Evolutionary conservation across 2,113 vertebrate genomes (phyloP), one percentile per base, ranked within the genome.

Genomic region (Tetraodon nigroviridis): DNA sequence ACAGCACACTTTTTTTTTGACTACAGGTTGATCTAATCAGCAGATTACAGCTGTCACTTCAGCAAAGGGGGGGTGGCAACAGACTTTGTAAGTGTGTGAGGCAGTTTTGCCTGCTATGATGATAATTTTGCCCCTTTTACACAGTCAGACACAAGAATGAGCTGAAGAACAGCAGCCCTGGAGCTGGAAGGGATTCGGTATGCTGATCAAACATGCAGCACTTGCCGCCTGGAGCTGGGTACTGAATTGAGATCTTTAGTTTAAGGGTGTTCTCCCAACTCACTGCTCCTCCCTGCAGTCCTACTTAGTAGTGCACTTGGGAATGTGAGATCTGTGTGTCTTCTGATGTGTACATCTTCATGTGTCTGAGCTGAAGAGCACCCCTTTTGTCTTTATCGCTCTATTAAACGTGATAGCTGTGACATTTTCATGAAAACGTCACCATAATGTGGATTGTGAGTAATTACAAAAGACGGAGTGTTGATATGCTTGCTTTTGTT

Each of bases 351-450:
- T 67, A 64, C 63, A 65, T 64, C 58, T 73, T 68, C 61, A 61
- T 66, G 49, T 66, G 59, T 80, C 61, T 62, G 74, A 63, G 47
- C 37, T 37, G 61, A 73, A 61, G 65, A 59, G 58, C 44, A 70
- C 75, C 64, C 22, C 55, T 61, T 55, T 64, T 74, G 67, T 76
- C 62, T 73, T 68, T 45, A 62, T 52, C 14, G 29, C 55, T 64
- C 62, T 32, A 69, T 71, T 71, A 73, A 73, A 73, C 55, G 57
- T 67, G 79, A 83, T 77, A 58, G 60, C 55, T 58, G 24, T 78
- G 76, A 80, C 71, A 75, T 73, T 61, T 82, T 55, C 16, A 53
- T 73, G 40, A 74, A 81, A 83, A 67, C 40, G 80, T 64, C 64
- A 74, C 66, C 45, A 48, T 67, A 79, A 75, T 79, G 62, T 80